Evolutionary conservation across 2,113 vertebrate genomes (phyloP), one percentile per base, ranked within the genome.

Genomic region (Pelecanus crispus): DNA sequence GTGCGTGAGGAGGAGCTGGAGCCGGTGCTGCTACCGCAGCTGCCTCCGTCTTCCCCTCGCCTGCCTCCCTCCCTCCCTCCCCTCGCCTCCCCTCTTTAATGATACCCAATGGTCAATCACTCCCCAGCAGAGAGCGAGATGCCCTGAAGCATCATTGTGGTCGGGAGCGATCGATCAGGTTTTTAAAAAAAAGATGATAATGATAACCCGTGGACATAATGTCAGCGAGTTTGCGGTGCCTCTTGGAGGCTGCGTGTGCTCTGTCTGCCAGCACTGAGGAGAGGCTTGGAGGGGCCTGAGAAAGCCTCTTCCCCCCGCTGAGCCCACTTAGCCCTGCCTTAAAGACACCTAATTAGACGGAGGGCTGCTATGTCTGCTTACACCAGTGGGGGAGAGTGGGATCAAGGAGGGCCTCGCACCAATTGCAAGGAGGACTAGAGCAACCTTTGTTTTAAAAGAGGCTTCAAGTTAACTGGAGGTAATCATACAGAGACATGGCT

Each of bases 171-270:
- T 99, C 99, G 98, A 99, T 99, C 98, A 97, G 97, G 50, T 86
- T 88, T 26, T 82, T 50, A 72, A 86, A 97, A 96, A 97, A 97
- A 97, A 96, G 98, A 98, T 97, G 96, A 98, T 99, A 99, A 99
- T 99, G 98, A 99, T 99, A 99, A 99, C 99, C 99, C 70, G 98
- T 98, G 98, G 99, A 98, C 98, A 99, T 98, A 98, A 99, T 98
- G 98, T 98, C 98, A 98, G 98, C 34, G 96, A 97, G 97, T 98
- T 96, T 71, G 96, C 96, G 58, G 96, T 98, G 98, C 98, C 98
- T 98, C 98, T 98, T 97, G 97, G 98, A 98, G 95, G 91, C 94
- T 17, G 40, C 7, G 32, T 6, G n/a, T 12, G 10, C 74, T 71
- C 89, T 28, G 72, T 36, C 94, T 97, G 93, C 95, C 93, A 92